phyloP scores from a whole-genome alignment of 2,888 invertebrate species.

The Steinernema carpocapsae region DNA sequence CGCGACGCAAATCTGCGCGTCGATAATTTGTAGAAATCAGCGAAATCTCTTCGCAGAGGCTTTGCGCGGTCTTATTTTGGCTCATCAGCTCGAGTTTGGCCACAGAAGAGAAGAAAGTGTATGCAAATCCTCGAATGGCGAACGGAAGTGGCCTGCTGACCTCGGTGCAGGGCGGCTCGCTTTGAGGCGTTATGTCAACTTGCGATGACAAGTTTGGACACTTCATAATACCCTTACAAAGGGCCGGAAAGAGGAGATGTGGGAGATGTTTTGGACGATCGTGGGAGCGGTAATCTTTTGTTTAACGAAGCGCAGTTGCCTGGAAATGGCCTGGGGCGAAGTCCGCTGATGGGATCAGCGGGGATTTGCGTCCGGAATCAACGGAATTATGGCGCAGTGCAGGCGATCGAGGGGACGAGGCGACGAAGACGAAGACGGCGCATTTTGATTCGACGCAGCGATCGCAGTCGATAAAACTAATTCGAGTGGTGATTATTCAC shows the following conservation, averaged over 20 bases:
- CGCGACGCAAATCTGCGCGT: neutral
- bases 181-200: neutral
- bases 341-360: constrained; percentile 21
- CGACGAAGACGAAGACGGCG: neutral
- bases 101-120: too few species aligned
- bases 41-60: neutral
- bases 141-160: constrained; percentile 2
- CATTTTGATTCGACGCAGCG: neutral
- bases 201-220: neutral
- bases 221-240: too few species aligned
- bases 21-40: constrained; percentile 18
- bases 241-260: neutral
- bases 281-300: neutral
- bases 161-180: neutral
- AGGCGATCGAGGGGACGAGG: neutral
- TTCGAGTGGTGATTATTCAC: constrained; percentile 1
- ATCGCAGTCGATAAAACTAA: constrained; percentile 28
- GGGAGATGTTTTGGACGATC: neutral
- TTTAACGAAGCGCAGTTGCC: too few species aligned
- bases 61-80: neutral
- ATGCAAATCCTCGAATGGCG: constrained; percentile 1
- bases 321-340: neutral
- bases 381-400: neutral
- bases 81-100: neutral
- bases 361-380: constrained; percentile 29